A percentile compares a stretch with the other conserved stretches of the same genome.
Conservation (phyloP, 2,113 vertebrate genomes). For the Stegostoma tigrinum region DNA sequence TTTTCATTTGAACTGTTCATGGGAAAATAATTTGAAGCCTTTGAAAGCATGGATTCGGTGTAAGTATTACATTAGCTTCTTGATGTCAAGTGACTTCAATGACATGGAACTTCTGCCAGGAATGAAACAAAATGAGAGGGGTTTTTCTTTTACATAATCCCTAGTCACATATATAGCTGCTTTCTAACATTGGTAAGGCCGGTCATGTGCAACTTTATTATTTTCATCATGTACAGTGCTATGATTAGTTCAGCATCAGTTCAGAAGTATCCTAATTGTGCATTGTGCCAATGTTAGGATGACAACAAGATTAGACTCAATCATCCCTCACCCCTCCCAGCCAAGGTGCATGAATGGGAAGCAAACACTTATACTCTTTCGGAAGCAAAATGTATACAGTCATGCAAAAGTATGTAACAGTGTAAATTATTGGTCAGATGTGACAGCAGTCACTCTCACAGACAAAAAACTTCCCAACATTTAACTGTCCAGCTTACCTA, state of each 20-base stretch:
- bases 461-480: neutral
- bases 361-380: neutral
- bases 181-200: neutral
- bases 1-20: neutral
- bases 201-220: neutral
- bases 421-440: neutral
- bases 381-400: neutral
- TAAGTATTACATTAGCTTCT: conserved; percentile 7
- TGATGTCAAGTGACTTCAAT: neutral
- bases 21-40: neutral
- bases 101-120: neutral
- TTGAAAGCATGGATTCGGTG: neutral
- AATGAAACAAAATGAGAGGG: neutral
- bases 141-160: neutral
- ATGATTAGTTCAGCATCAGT: neutral
- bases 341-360: neutral
- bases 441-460: neutral
- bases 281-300: neutral
- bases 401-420: neutral
- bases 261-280: neutral
- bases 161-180: neutral
- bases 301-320: neutral
- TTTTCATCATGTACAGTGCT: neutral
- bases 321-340: neutral
- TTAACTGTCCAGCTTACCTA: neutral